Percentiles rank a stretch among this genome's conserved stretches.
These are phyloP conservation scores for Ispidina picta DNA, from an alignment of 2,797 vertebrate species.

Conservation along the genomic window DNA sequence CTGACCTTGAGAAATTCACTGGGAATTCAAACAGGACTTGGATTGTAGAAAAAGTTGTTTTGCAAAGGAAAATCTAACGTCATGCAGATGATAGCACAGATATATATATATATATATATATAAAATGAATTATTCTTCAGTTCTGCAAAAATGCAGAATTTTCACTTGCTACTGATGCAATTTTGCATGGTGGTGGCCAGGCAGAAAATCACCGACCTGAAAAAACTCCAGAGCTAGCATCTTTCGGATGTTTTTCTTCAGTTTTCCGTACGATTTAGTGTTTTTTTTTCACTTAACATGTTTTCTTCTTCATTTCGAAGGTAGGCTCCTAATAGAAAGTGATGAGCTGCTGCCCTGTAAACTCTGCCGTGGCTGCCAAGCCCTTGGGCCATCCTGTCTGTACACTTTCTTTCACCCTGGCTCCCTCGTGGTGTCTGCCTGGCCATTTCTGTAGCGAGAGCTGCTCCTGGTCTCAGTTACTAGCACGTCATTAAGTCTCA, in stretches of 20 bases:
- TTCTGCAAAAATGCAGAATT: not conserved
- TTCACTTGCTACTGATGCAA: slow-evolving; percentile 1
- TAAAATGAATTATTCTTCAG: not conserved
- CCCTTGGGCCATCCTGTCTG: slow-evolving; percentile 40
- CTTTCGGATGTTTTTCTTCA: slow-evolving; percentile 63
- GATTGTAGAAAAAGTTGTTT: not conserved
- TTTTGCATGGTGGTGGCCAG: not conserved
- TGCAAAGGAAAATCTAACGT: not conserved
- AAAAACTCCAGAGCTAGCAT: slow-evolving; percentile 55
- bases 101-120: too few species aligned
- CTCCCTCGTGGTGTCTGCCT: slow-evolving; percentile 16
- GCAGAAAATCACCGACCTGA: slow-evolving; percentile 48
- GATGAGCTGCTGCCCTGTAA: slow-evolving; percentile 60
- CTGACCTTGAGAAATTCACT: not conserved
- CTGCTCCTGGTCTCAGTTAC: slow-evolving; percentile 50
- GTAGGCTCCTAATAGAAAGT: slow-evolving; percentile 35
- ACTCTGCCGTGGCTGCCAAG: not conserved
- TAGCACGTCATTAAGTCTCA: not conserved
- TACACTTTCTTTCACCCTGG: slow-evolving; percentile 12
- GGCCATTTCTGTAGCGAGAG: slow-evolving; percentile 44
- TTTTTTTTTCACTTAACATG: slow-evolving; percentile 56
- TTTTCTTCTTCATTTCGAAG: slow-evolving; percentile 57
- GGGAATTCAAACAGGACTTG: not conserved
- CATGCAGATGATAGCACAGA: not conserved
- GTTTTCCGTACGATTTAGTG: slow-evolving; percentile 52